These are phyloP conservation scores for Troglohyphantes excavatus DNA, from an alignment of 2,888 invertebrate genomes.

Conservation along the genomic window DNA sequence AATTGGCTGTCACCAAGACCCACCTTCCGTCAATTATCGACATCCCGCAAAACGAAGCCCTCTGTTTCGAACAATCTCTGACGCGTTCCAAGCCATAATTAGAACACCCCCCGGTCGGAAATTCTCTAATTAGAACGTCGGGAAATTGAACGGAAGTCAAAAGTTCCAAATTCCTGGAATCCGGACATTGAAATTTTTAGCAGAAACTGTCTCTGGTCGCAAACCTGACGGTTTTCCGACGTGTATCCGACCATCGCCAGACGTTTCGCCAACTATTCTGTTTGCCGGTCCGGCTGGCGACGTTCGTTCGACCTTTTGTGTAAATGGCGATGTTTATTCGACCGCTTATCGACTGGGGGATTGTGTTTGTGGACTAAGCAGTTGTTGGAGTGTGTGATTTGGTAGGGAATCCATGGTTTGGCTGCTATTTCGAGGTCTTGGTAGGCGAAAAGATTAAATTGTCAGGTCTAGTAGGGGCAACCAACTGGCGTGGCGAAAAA, in stretches of 20 bases:
- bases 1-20: constrained; percentile 32
- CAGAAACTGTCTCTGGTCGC: no score
- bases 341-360: constrained; percentile 11
- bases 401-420: not conserved
- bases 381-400: not conserved
- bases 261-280: not conserved
- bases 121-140: constrained; percentile 54
- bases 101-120: constrained; percentile 20
- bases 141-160: constrained; percentile 39
- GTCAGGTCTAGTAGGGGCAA: not conserved
- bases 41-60: not conserved
- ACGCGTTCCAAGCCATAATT: constrained; percentile 11
- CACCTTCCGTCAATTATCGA: constrained; percentile 24
- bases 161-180: constrained; percentile 17
- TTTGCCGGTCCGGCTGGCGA: not conserved
- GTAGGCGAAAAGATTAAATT: constrained; percentile 14
- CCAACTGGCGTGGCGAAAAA: no score
- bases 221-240: not conserved
- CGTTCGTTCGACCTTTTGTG: not conserved
- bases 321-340: not conserved
- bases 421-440: not conserved
- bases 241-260: not conserved
- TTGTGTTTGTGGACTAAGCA: constrained; percentile 7
- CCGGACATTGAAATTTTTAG: not conserved
- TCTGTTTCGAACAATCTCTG: not conserved